Base-by-base conservation (phyloP, 1,140 invertebrate species). In the Adelges cooleyi region DNA sequence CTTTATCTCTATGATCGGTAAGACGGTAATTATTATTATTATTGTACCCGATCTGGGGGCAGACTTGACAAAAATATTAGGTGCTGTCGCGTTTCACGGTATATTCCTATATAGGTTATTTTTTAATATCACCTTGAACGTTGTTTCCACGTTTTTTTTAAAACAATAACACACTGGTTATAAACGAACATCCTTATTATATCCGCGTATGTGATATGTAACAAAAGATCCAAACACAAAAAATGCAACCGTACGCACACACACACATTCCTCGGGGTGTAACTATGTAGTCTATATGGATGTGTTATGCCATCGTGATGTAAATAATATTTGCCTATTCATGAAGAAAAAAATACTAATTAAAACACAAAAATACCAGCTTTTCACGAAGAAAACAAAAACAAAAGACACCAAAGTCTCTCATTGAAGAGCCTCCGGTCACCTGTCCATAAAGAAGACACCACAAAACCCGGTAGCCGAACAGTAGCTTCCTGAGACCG, bases 121-220 rank as follows among this genome's bases (percentile, higher is more conserved):
- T 62, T 62, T 62, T 62, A 46, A 48, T n/a, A 48, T 62, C 56
- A 62, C 56, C 56, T 62, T 62, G 56, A 48, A 62, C 18, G 27
- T 33, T 11, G 13, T 62, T 62, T 22, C 17, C n/a, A 6, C 23
- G 18, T 48, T 3, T n/a, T n/a, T n/a, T n/a, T n/a, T 33, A 46
- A 62, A 62, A 62, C 42, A 62, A 62, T 62, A 62, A 62, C 42
- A 20, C 18, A n/a, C 38, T 5, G 33, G 38, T 40, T 15, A 27
- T 42, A 42, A 42, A 56, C 38, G 33, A 53, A 18, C 36, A 22
- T 42, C 38, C 23, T 56, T 44, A 15, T 20, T 59, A 25, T 22
- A 27, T 33, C 38, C 1, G 20, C 15, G 5, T n/a, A 44, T 44
- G 3, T 44, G n/a, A 44, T 44, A 5, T 44, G n/a, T 33, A 25